These are phyloP conservation scores for Chiloscyllium punctatum DNA, from an alignment of 2,797 vertebrate species.

Conservation along the genomic window DNA sequence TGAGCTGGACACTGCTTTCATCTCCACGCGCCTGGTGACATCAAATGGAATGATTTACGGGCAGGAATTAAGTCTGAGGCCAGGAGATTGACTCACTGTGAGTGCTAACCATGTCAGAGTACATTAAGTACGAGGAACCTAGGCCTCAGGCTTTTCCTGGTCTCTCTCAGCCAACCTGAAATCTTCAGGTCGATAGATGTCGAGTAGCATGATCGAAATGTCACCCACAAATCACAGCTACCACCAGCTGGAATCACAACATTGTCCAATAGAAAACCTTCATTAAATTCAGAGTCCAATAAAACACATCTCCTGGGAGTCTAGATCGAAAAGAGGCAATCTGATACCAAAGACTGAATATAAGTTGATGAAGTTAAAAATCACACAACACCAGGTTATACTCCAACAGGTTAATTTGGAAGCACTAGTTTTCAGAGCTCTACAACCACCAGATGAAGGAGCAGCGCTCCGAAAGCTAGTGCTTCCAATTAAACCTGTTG, in stretches of 20 bases:
- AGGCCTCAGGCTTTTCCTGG: neutral
- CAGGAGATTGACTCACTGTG: neutral
- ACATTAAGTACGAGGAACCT: neutral
- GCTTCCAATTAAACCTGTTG: too few species aligned
- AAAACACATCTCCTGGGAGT: neutral
- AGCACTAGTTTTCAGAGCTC: too few species aligned
- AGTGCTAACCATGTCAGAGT: neutral
- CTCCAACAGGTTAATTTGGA: too few species aligned
- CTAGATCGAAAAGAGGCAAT: neutral
- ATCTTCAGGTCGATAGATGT: neutral
- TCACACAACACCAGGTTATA: too few species aligned
- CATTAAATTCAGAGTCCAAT: neutral
- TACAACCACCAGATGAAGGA: too few species aligned
- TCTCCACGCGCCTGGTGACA: neutral
- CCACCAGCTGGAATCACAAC: too few species aligned
- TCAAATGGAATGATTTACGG: neutral
- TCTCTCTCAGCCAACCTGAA: neutral
- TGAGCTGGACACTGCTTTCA: neutral
- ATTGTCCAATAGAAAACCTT: neutral
- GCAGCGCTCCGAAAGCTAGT: too few species aligned
- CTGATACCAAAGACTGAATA: neutral
- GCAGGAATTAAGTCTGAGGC: neutral
- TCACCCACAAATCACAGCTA: neutral
- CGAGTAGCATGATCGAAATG: neutral
- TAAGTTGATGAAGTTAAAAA: too few species aligned